Evolutionary conservation across 2,797 vertebrate genomes (phyloP).

Genomic region (Squalus acanthias): DNA sequence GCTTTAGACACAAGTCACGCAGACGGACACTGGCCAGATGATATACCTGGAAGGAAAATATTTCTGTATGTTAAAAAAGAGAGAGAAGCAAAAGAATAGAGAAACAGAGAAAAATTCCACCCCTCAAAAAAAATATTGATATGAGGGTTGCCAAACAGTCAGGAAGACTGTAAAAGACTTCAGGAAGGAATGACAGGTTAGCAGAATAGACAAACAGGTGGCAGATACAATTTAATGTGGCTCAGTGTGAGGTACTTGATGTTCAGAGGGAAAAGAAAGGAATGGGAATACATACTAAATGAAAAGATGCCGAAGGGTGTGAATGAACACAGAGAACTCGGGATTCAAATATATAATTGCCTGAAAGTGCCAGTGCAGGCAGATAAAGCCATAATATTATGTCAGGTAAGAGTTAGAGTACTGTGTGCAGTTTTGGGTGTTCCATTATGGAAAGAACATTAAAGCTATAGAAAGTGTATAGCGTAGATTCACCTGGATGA

Average conservation of each 20-base stretch:
- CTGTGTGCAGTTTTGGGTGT: not conserved
- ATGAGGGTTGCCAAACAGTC: not conserved
- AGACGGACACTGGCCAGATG: conserved; percentile 89
- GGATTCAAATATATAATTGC: not conserved
- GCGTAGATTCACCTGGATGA: not conserved
- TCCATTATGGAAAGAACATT: not conserved
- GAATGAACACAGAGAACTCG: not conserved
- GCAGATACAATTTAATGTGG: not conserved
- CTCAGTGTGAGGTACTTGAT: not conserved
- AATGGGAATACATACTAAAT: not conserved
- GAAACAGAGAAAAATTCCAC: not conserved
- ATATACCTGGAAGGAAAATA: conserved; percentile 70
- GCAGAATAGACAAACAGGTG: not conserved
- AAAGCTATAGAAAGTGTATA: not conserved
- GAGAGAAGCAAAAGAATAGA: not conserved
- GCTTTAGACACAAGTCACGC: conserved; percentile 79
- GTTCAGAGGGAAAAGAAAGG: not conserved
- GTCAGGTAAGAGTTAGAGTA: not conserved
- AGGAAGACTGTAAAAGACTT: not conserved
- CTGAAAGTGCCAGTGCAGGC: not conserved
- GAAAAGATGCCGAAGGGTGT: not conserved
- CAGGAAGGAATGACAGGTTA: not conserved
- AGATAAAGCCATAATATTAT: not conserved
- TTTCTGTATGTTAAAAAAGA: not conserved
- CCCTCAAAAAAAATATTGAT: not conserved